Evolutionary conservation across 1,140 invertebrate genomes (phyloP).

Genomic region (Drosophila setifemur): DNA sequence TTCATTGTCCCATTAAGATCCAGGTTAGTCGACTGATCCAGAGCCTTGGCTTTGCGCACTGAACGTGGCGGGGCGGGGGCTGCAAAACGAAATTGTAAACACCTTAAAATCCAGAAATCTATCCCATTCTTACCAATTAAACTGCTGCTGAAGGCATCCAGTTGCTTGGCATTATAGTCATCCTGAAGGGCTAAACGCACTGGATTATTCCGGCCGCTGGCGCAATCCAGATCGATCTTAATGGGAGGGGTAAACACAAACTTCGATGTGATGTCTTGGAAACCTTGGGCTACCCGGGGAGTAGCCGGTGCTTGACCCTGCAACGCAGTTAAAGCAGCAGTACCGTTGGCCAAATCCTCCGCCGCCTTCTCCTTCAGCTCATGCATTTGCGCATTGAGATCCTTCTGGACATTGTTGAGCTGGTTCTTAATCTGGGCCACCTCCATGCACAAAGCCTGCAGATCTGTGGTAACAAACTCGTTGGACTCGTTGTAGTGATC

Average conservation of each 20-base stretch:
- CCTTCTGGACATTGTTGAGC: constrained; percentile 42
- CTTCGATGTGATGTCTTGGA: constrained; percentile 38
- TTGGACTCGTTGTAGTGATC: constrained; percentile 56
- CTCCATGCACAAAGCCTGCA: constrained; percentile 39
- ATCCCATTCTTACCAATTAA: constrained; percentile 29
- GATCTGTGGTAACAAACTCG: constrained; percentile 41
- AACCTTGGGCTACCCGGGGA: constrained; percentile 6
- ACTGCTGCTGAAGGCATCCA: constrained; percentile 45
- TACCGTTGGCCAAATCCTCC: not conserved
- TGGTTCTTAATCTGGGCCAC: constrained; percentile 53
- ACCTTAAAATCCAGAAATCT: not conserved
- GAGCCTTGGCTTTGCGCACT: constrained; percentile 38
- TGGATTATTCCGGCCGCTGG: constrained; percentile 13
- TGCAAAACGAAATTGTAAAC: not conserved
- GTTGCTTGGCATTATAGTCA: constrained; percentile 54
- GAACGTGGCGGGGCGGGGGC: constrained; percentile 45
- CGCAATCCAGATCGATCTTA: constrained; percentile 37
- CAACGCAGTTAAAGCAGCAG: not conserved
- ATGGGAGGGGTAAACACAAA: constrained; percentile 74
- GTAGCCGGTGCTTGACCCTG: constrained; percentile 16
- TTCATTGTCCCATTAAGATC: constrained; percentile 59
- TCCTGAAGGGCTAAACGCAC: constrained; percentile 63
- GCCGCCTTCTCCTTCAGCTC: constrained; percentile 33
- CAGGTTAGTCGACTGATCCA: constrained; percentile 17
- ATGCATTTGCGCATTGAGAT: constrained; percentile 16